Base-by-base conservation (phyloP, 2,113 vertebrate genomes). In the Rhadina sibilatrix region DNA sequence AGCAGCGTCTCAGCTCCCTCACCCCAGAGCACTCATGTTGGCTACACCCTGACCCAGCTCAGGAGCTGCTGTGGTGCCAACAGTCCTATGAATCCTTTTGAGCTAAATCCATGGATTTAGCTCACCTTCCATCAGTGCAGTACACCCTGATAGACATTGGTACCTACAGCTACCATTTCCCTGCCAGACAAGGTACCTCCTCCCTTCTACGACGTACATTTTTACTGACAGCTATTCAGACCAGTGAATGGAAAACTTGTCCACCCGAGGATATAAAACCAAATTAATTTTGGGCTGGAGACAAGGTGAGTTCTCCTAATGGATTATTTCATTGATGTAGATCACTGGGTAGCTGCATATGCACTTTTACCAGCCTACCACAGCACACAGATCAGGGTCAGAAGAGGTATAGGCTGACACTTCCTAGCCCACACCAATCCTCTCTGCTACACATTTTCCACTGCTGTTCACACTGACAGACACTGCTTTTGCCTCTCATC, bases 111-210 rank as follows among this genome's bases (percentile, higher is more conserved):
- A 0, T 0, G 2, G 65, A 25, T 70, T 65, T 11, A 60, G 33
- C 35, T 68, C 68, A 38, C 6, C 40, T 90, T 56, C 44, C 74
- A 50, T 15, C 40, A 42, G 2, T 5, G 20, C 23, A 53, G 4
- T 2, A 21, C 47, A 46, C 28, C 31, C 1, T 31, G 28, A 50
- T 0, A 65, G 25, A 1, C 10, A 47, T 12, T 14, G 8, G 21
- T 30, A 56, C 42, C 57, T 37, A 19, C 3, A 83, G 66, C 17
- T 37, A 47, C 21, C 37, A 19, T 9, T 19, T 33, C 78, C 30
- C n/a, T 44, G 21, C 30, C 74, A 46, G 38, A 71, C 28, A 57
- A 38, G 68, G 46, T 16, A 21, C 7, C 68, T 69, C 12, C 8
- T 70, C 31, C 61, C 22, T 64, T 35, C 47, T 18, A 33, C 42